phyloP scores from a whole-genome alignment of 2,113 vertebrate species.

The Urocitellus parryii region DNA sequence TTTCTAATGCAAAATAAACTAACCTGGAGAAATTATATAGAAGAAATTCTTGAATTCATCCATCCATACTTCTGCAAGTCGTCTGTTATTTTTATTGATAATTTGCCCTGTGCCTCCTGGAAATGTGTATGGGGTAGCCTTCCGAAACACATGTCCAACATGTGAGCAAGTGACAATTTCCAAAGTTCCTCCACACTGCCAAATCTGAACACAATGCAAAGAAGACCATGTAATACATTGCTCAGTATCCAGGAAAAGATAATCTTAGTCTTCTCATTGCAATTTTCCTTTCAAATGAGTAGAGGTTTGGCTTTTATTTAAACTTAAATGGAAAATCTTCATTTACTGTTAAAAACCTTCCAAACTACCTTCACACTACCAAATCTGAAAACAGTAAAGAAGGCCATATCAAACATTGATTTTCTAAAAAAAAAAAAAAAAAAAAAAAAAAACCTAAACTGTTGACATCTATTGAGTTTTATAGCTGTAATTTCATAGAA shows the following conservation, averaged over 20 bases:
- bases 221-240: not conserved
- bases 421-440: not conserved
- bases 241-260: not conserved
- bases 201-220: conserved; percentile 90
- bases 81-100: conserved; percentile 99
- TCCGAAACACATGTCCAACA: conserved; percentile 98
- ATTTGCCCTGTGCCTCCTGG: conserved; percentile 99
- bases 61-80: conserved; percentile 99
- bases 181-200: conserved; percentile 98
- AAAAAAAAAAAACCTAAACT: not conserved
- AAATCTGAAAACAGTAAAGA: conserved; percentile 90
- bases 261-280: not conserved
- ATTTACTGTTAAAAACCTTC: conserved; percentile 81
- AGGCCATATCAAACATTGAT: not conserved
- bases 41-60: conserved; percentile 99
- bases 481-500: not conserved
- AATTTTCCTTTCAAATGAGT: conserved; percentile 27
- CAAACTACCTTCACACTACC: conserved; percentile 95
- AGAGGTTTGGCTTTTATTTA: not conserved
- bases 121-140: conserved; percentile 98
- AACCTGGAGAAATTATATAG: conserved; percentile 99
- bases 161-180: conserved; percentile 99
- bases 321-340: not conserved
- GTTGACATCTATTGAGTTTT: not conserved
- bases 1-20: conserved; percentile 79